A percentile compares a stretch with the other conserved stretches of the same genome.
Evolutionary conservation across 2,113 vertebrate species (phyloP).

Genomic region (Dermatemys mawii): DNA sequence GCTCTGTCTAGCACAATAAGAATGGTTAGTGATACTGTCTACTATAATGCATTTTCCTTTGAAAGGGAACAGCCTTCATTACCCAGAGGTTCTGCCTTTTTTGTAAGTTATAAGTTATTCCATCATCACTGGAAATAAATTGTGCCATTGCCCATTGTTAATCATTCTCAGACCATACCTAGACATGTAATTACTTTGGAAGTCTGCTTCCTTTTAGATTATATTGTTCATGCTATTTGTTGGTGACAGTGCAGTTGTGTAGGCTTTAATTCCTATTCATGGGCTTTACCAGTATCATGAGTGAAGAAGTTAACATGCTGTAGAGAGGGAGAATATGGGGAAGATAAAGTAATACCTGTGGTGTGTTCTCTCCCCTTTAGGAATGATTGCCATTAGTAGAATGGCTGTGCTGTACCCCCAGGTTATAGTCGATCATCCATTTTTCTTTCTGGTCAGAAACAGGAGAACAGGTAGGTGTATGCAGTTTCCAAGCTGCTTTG

Average conservation of each 20-base stretch:
- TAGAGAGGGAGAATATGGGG: background rate
- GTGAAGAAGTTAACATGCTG: background rate
- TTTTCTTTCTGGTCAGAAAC: constrained; percentile 94
- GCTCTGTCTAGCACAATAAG: background rate
- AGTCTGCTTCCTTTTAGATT: background rate
- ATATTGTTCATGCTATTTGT: background rate
- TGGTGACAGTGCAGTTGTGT: background rate
- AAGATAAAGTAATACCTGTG: background rate
- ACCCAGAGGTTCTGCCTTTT: constrained; percentile 20
- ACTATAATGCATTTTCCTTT: background rate
- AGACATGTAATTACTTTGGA: constrained; percentile 19
- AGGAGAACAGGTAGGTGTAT: constrained; percentile 88
- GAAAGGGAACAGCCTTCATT: background rate
- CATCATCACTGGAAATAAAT: constrained; percentile 22
- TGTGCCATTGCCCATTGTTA: constrained; percentile 20
- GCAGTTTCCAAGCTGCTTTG: background rate
- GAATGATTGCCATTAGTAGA: constrained; percentile 94
- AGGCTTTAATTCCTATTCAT: background rate
- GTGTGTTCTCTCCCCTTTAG: constrained; percentile 70
- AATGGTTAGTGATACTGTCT: constrained; percentile 2
- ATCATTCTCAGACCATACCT: constrained; percentile 1
- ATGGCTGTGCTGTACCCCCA: constrained; percentile 96
- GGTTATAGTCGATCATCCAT: constrained; percentile 97
- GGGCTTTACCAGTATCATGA: background rate
- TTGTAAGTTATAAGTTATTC: constrained; percentile 23